A percentile compares a stretch with the other conserved stretches of the same genome.
phyloP scores from a whole-genome alignment of 2,797 vertebrate genomes.

The Sebastes nivosus region DNA sequence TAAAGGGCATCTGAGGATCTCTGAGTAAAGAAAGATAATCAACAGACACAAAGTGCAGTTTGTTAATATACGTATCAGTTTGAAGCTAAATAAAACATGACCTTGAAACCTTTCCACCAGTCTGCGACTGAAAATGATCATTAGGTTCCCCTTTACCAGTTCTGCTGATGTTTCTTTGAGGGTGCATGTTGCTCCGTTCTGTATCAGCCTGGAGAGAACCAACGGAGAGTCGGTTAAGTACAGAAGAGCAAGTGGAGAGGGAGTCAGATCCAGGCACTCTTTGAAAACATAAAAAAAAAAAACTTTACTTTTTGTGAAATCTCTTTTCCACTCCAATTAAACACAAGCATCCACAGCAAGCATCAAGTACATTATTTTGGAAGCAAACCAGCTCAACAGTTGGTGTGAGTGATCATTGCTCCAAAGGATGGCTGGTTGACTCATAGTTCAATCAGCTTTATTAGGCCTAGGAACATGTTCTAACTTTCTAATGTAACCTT shows the following conservation, averaged over 20 bases:
- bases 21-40: background rate
- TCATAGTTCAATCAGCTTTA: slow-evolving; percentile 1
- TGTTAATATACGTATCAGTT: background rate
- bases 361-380: background rate
- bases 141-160: slow-evolving; percentile 1
- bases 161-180: background rate
- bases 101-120: background rate
- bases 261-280: background rate
- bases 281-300: slow-evolving; percentile 7
- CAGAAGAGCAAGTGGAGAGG: background rate
- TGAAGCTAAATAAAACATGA: background rate
- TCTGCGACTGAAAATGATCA: slow-evolving; percentile 3
- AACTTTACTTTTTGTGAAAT: background rate
- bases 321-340: background rate
- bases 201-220: background rate
- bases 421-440: background rate
- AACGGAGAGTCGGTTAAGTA: background rate
- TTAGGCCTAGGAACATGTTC: background rate
- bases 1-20: background rate
- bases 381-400: slow-evolving; percentile 1
- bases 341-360: background rate
- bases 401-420: background rate
- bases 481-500: background rate
- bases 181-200: background rate
- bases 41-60: background rate